Evolutionary conservation across 2,888 invertebrate genomes (phyloP).

Genomic region (Psylliodes chrysocephalus): DNA sequence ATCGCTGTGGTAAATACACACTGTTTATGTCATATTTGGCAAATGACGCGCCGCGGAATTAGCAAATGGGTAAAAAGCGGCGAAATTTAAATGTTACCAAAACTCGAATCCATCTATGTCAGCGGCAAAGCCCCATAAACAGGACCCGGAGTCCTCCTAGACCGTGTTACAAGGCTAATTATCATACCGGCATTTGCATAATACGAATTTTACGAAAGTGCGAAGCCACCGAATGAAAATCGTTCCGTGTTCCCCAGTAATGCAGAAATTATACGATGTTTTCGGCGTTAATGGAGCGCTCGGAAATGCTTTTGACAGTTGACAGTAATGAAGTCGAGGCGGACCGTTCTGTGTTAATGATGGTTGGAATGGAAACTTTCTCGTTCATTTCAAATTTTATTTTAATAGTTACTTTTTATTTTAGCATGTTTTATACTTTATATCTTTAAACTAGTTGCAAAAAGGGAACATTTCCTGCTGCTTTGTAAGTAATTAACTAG

Average conservation of each 20-base stretch:
- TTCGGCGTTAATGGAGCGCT: constrained; percentile 38
- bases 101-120: constrained; percentile 55
- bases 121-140: constrained; percentile 49
- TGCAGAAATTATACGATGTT: constrained; percentile 43
- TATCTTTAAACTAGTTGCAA: too few species aligned
- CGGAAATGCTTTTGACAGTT: constrained; percentile 43
- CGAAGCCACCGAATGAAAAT: constrained; percentile 42
- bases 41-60: constrained; percentile 48
- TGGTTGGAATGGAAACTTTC: background rate
- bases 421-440: too few species aligned
- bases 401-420: too few species aligned
- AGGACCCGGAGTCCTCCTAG: constrained; percentile 53
- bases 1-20: constrained; percentile 45
- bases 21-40: constrained; percentile 54
- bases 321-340: constrained; percentile 38
- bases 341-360: background rate
- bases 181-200: constrained; percentile 60
- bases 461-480: too few species aligned
- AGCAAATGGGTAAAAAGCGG: constrained; percentile 54
- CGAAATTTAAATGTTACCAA: constrained; percentile 53
- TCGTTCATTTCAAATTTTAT: too few species aligned
- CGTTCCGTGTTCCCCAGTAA: constrained; percentile 43
- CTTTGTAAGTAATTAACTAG: too few species aligned
- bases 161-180: constrained; percentile 58
- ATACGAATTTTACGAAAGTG: constrained; percentile 52